Evolutionary conservation across 1,140 invertebrate species (phyloP).

Genomic region (Caenorhabditis brenneri): DNA sequence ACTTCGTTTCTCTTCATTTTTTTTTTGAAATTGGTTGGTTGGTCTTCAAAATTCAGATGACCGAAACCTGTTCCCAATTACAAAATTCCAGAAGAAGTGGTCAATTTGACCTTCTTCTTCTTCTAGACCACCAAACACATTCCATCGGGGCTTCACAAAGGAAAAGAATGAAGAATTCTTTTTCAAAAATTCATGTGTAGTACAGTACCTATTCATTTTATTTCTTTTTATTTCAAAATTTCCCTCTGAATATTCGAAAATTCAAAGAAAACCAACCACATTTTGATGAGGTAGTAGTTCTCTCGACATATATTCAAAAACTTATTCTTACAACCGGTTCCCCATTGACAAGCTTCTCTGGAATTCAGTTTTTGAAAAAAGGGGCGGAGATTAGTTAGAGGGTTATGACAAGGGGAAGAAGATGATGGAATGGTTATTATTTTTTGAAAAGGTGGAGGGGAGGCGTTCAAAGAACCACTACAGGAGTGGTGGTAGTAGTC

Average conservation of each 20-base stretch:
- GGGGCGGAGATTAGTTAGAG: not conserved
- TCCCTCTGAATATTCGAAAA: not conserved
- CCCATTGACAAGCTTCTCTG: not conserved
- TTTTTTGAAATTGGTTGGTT: too few species aligned
- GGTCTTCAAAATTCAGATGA: not conserved
- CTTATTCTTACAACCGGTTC: not conserved
- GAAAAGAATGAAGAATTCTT: not conserved
- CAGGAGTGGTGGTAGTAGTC: too few species aligned
- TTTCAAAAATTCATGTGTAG: not conserved
- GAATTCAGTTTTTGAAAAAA: not conserved
- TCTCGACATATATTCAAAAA: too few species aligned
- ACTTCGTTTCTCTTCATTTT: not conserved
- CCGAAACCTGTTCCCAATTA: conserved; percentile 19
- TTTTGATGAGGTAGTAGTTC: conserved; percentile 31
- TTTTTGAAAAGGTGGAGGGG: not conserved
- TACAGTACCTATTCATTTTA: not conserved
- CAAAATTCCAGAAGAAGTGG: conserved; percentile 33
- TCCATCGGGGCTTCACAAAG: conserved; percentile 33
- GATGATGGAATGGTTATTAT: not conserved
- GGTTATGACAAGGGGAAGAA: not conserved
- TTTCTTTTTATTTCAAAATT: not conserved
- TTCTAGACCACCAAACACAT: conserved; percentile 21
- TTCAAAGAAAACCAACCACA: not conserved
- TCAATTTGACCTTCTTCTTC: conserved; percentile 40
- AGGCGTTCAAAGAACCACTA: too few species aligned